Conservation (phyloP, 2,888 invertebrate genomes). For the Trachelus iudaicus region DNA sequence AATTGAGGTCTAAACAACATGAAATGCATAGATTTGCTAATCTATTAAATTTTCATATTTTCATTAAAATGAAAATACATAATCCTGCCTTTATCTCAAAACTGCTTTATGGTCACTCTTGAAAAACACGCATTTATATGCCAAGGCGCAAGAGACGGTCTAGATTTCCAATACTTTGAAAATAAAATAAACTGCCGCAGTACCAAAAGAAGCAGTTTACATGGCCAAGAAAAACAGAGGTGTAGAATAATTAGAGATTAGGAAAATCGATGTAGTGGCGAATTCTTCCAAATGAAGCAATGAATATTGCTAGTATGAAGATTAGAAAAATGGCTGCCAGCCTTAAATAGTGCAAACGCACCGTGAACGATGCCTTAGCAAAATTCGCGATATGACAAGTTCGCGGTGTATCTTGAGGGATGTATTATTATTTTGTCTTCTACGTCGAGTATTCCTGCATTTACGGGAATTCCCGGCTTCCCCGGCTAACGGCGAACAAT, state of each 20-base stretch:
- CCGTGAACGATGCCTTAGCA: constrained; percentile 21
- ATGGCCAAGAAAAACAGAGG: background rate
- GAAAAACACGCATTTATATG: background rate
- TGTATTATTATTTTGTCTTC: background rate
- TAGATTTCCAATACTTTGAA: background rate
- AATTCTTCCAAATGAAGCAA: background rate
- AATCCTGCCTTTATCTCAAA: background rate
- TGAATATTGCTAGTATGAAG: background rate
- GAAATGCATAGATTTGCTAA: background rate
- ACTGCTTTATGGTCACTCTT: background rate
- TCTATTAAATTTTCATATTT: background rate
- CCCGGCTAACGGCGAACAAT: background rate
- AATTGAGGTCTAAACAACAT: background rate
- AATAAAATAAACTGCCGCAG: background rate
- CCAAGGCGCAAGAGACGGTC: background rate
- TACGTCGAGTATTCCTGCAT: background rate
- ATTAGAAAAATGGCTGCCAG: constrained; percentile 1
- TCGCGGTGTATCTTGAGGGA: background rate
- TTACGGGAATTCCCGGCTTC: background rate
- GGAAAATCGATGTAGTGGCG: background rate
- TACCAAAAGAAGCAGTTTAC: background rate
- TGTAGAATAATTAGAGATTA: background rate
- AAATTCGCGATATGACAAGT: background rate
- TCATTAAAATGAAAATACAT: background rate
- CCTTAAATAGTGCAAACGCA: constrained; percentile 16